Conservation (phyloP, 92 coral and sea anemone species). For the Heteractis magnifica region DNA sequence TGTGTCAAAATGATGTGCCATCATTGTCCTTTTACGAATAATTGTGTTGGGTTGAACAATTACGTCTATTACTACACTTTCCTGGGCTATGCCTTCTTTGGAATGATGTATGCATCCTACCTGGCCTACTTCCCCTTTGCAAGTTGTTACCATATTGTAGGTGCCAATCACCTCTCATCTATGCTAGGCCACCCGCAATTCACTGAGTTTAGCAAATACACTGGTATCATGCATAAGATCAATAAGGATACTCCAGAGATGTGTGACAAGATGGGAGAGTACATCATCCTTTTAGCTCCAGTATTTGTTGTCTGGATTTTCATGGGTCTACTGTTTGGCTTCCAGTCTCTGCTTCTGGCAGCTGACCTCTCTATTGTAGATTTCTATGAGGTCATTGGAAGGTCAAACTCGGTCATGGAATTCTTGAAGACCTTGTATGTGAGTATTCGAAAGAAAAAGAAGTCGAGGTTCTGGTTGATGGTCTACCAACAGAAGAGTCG, state of each 20-base stretch:
- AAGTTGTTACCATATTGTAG: conserved; percentile 50
- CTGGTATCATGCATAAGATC: conserved; percentile 33
- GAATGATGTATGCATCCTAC: conserved; percentile 75
- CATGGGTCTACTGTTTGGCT: conserved; percentile 65
- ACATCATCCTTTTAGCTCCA: conserved; percentile 77
- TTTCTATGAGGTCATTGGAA: conserved; percentile 74
- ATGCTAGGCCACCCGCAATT: conserved; percentile 27
- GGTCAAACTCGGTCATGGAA: conserved; percentile 60
- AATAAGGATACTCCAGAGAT: conserved; percentile 50
- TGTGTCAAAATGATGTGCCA: conserved; percentile 99
- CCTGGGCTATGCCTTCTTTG: conserved; percentile 75
- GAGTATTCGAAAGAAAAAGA: conserved; percentile 67
- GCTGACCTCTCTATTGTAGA: conserved; percentile 91
- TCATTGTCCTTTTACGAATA: conserved; percentile 98
- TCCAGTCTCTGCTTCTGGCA: conserved; percentile 75
- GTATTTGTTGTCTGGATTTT: conserved; percentile 67
- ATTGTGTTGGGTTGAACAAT: conserved; percentile 93
- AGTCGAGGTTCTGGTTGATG: conserved; percentile 70
- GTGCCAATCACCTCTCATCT: conserved; percentile 26
- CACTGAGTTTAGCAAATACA: conserved; percentile 37
- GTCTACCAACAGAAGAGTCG: conserved; percentile 65
- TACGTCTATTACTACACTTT: conserved; percentile 84
- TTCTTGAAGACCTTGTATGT: conserved; percentile 68
- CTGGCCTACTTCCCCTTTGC: conserved; percentile 77
- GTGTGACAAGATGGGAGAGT: conserved; percentile 69